phyloP scores from a whole-genome alignment of 2,797 vertebrate species.

The Emys orbicularis region DNA sequence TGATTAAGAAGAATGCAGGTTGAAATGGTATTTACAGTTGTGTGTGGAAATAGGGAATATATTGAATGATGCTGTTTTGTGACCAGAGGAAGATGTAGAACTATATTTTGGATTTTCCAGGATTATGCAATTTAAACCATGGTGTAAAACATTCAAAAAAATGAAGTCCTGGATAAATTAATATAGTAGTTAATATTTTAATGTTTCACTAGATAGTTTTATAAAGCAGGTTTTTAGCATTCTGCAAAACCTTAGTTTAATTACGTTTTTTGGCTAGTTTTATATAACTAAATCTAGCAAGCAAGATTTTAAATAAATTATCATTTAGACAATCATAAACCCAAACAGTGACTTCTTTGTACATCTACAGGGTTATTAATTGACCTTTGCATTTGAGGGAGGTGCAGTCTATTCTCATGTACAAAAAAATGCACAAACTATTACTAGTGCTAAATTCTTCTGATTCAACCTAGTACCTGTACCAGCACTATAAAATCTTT shows the following conservation, averaged over 20 bases:
- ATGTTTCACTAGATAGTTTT: neutral
- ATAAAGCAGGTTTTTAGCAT: neutral
- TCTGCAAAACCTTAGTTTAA: neutral
- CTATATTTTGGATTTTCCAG: neutral
- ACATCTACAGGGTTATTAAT: neutral
- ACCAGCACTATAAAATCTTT: neutral
- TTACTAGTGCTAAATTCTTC: neutral
- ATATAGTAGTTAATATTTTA: neutral
- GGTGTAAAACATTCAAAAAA: neutral
- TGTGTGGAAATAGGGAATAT: neutral
- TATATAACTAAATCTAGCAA: neutral
- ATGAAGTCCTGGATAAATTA: neutral
- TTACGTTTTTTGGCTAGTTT: neutral
- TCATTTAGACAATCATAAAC: neutral
- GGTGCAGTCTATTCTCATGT: neutral
- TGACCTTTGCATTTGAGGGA: neutral
- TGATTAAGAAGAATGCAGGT: neutral
- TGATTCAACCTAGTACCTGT: neutral
- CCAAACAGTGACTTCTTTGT: neutral
- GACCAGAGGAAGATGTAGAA: neutral
- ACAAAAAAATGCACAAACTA: neutral
- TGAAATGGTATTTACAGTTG: neutral
- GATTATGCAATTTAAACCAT: neutral
- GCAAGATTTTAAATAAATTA: neutral
- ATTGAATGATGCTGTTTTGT: neutral